A percentile compares a stretch with the other conserved stretches of the same genome.
Evolutionary conservation across 2,113 vertebrate genomes (phyloP).

Genomic region (Triplophysa tibetana): DNA sequence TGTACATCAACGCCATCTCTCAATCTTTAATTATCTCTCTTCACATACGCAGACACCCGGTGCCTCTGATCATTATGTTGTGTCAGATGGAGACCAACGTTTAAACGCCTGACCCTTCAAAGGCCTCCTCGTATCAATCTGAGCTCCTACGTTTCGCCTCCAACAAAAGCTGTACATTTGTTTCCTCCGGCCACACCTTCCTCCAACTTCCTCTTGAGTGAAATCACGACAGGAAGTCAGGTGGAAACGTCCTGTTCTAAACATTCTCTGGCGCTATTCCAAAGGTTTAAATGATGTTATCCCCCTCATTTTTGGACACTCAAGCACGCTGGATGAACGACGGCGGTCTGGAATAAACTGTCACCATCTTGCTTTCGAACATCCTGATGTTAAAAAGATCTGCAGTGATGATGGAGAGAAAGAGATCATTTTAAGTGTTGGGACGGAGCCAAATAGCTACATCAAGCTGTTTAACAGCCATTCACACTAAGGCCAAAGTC

Average conservation of each 20-base stretch:
- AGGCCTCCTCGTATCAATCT: not conserved
- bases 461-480: conserved; percentile 42
- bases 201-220: conserved; percentile 25
- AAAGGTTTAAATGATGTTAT: not conserved
- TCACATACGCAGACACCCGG: not conserved
- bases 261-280: conserved; percentile 10
- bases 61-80: conserved; percentile 12
- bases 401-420: conserved; percentile 22
- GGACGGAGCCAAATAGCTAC: conserved; percentile 40
- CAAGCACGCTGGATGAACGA: not conserved
- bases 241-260: conserved; percentile 7
- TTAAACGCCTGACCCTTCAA: not conserved
- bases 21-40: conserved; percentile 26
- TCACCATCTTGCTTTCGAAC: not conserved
- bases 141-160: not conserved
- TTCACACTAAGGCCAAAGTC: conserved; percentile 34
- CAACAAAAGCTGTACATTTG: not conserved
- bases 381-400: conserved; percentile 24
- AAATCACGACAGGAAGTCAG: conserved; percentile 35
- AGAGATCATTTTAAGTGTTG: conserved; percentile 31
- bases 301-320: not conserved
- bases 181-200: conserved; percentile 15
- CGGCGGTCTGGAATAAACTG: not conserved
- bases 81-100: conserved; percentile 3
- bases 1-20: conserved; percentile 38